A percentile compares a stretch with the other conserved stretches of the same genome.
Conservation (phyloP, 1,140 invertebrate genomes). For the Neodiprion lecontei region DNA sequence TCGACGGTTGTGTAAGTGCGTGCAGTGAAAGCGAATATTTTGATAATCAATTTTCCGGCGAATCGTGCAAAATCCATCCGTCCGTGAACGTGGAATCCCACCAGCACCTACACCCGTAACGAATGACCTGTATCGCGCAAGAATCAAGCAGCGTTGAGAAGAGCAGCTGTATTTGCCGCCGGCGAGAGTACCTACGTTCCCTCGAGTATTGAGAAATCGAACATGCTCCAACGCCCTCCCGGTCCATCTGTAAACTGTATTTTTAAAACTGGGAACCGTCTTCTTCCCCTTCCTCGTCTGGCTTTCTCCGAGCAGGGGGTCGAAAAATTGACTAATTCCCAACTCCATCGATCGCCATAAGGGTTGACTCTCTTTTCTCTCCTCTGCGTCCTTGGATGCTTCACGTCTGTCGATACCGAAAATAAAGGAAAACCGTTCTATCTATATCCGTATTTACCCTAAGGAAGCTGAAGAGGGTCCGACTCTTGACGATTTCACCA, state of each 20-base stretch:
- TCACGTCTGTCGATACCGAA: background rate
- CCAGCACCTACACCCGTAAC: too few species aligned
- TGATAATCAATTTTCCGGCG: too few species aligned
- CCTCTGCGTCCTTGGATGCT: background rate
- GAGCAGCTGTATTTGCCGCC: background rate
- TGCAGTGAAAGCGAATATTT: too few species aligned
- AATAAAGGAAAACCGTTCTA: background rate
- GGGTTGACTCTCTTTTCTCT: background rate
- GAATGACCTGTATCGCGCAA: too few species aligned
- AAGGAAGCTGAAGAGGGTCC: background rate
- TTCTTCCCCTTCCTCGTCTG: background rate
- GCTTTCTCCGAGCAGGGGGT: background rate
- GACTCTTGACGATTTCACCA: too few species aligned
- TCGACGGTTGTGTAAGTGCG: too few species aligned
- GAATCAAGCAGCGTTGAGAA: background rate
- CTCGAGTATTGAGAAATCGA: background rate
- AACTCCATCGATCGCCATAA: background rate
- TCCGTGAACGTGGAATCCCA: too few species aligned
- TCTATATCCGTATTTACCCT: conserved; percentile 7
- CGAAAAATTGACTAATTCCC: background rate
- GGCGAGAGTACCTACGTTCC: background rate
- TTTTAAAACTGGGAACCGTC: background rate
- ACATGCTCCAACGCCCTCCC: background rate
- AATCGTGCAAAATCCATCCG: too few species aligned
- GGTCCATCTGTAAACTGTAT: background rate